Evolutionary conservation across 92 coral and sea anemone genomes (phyloP).

Genomic region (Ricordea florida): DNA sequence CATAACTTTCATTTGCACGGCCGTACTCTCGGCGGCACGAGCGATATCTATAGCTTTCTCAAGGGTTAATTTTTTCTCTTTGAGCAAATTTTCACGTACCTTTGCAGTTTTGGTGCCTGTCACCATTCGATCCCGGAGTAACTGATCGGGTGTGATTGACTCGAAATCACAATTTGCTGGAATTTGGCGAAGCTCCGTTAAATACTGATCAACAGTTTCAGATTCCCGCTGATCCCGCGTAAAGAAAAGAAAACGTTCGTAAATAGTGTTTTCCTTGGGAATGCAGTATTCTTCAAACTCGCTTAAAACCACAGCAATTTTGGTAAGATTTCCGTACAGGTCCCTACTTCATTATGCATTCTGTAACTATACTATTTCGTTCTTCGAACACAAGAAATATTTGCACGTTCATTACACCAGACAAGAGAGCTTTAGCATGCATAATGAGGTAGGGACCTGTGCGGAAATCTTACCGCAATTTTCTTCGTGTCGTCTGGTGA

Average conservation of each 20-base stretch:
- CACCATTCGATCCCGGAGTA: conserved; percentile 47
- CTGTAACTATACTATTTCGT: no score
- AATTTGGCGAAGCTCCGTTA: conserved; percentile 43
- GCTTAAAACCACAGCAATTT: conserved; percentile 17
- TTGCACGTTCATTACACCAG: no score
- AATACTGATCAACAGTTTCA: conserved; percentile 41
- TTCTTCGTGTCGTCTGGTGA: conserved; percentile 31
- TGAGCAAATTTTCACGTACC: conserved; percentile 48
- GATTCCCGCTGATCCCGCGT: conserved; percentile 41
- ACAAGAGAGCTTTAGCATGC: no score
- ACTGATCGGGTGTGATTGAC: conserved; percentile 42
- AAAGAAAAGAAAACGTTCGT: conserved; percentile 44
- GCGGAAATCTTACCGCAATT: no score
- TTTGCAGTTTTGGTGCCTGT: conserved; percentile 28
- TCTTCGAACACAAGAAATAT: no score
- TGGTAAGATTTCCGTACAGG: no score
- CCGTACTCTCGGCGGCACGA: conserved; percentile 38
- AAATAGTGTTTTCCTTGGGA: conserved; percentile 50
- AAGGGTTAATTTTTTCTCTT: conserved; percentile 26
- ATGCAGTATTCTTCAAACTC: conserved; percentile 52
- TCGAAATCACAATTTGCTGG: conserved; percentile 53
- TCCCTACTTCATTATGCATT: no score
- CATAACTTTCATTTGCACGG: conserved; percentile 32
- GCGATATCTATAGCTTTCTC: conserved; percentile 41
- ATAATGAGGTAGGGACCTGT: no score